These are phyloP conservation scores for Colostygia pectinataria DNA, from an alignment of 2,888 invertebrate genomes.

Conservation along the genomic window DNA sequence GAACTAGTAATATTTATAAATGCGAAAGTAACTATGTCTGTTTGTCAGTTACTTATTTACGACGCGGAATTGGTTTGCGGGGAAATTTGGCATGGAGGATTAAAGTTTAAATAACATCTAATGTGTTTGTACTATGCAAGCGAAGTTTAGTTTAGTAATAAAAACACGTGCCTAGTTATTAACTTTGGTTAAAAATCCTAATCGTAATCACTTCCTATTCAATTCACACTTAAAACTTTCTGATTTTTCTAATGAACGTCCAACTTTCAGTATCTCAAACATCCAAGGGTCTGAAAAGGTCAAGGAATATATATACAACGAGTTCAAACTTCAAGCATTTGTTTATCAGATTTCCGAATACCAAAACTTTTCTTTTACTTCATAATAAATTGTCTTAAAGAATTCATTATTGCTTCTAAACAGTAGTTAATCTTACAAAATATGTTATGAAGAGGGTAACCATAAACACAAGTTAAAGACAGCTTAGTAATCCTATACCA, in stretches of 20 bases:
- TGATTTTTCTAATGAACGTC: conserved; percentile 17
- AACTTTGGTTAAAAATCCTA: too few species aligned
- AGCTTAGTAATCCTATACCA: not conserved
- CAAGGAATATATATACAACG: conserved; percentile 38
- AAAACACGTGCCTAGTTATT: too few species aligned
- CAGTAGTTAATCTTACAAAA: not conserved
- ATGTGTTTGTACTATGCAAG: too few species aligned
- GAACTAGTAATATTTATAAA: too few species aligned
- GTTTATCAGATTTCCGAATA: conserved; percentile 45
- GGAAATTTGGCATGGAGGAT: too few species aligned
- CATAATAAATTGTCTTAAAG: conserved; percentile 43
- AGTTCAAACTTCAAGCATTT: conserved; percentile 48
- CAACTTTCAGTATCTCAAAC: conserved; percentile 19
- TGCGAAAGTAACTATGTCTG: too few species aligned
- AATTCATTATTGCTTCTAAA: conserved; percentile 22
- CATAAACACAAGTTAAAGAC: not conserved
- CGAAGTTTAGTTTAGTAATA: too few species aligned
- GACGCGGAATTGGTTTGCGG: too few species aligned
- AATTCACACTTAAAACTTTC: conserved; percentile 24
- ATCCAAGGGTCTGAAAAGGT: conserved; percentile 23
- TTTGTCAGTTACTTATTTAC: too few species aligned
- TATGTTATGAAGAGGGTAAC: not conserved
- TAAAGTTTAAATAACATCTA: too few species aligned
- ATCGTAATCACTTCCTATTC: too few species aligned
- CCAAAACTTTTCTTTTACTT: conserved; percentile 43